Conservation (phyloP, 2,888 invertebrate genomes). For the Ophion slaviceki region DNA sequence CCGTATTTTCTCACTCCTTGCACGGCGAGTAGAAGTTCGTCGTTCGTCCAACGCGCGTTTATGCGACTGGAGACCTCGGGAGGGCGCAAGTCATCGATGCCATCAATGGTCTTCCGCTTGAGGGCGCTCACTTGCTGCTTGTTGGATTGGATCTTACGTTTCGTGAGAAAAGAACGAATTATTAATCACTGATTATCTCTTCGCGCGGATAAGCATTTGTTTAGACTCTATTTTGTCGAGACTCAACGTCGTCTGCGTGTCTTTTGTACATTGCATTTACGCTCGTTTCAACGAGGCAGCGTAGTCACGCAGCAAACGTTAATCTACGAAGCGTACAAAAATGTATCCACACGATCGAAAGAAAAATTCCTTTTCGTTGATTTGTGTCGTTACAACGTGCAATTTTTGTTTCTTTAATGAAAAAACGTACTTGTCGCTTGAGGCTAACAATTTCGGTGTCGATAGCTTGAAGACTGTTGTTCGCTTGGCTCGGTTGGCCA, state of each 20-base stretch:
- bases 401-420: constrained; percentile 46
- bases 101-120: constrained; percentile 89
- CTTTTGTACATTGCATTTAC: background rate
- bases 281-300: constrained; percentile 22
- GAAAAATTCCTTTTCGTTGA: background rate
- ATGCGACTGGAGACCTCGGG: constrained; percentile 89
- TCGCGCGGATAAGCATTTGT: background rate
- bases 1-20: constrained; percentile 94
- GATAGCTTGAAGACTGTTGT: constrained; percentile 93
- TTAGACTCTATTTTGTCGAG: background rate
- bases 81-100: constrained; percentile 87
- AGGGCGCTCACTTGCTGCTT: constrained; percentile 95
- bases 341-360: constrained; percentile 81
- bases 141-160: constrained; percentile 94
- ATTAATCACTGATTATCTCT: background rate
- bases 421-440: constrained; percentile 95
- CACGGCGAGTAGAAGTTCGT: constrained; percentile 95
- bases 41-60: constrained; percentile 96
- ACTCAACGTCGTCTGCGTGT: background rate
- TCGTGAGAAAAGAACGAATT: background rate
- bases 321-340: constrained; percentile 70
- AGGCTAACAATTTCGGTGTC: constrained; percentile 97
- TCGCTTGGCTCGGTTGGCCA: constrained; percentile 88
- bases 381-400: constrained; percentile 39
- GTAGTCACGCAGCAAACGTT: constrained; percentile 18